These are phyloP conservation scores for Drosophila saltans DNA, from an alignment of 1,140 invertebrate genomes.

Conservation along the genomic window DNA sequence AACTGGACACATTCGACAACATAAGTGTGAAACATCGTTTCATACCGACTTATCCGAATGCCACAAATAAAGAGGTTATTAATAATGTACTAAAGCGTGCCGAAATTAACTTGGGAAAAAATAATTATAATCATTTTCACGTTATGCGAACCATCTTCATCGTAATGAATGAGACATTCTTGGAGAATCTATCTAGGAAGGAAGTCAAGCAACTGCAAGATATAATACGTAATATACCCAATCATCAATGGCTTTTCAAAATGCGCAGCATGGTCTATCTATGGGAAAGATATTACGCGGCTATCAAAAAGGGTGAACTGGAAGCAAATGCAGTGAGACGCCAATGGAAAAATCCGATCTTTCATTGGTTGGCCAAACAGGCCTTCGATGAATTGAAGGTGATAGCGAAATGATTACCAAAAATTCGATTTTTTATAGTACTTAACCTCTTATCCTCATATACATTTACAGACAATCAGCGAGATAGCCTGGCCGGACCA, in stretches of 20 bases:
- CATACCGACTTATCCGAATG: not conserved
- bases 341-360: conserved; percentile 47
- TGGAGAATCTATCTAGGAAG: conserved; percentile 27
- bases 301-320: not conserved
- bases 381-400: conserved; percentile 63
- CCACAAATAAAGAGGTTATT: not conserved
- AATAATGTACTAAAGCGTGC: conserved; percentile 23
- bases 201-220: conserved; percentile 38
- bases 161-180: conserved; percentile 51
- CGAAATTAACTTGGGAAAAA: conserved; percentile 17
- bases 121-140: conserved; percentile 5
- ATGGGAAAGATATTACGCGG: conserved; percentile 39
- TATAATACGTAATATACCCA: conserved; percentile 49
- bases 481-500: conserved; percentile 43
- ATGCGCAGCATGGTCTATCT: conserved; percentile 55
- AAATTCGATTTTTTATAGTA: conserved; percentile 50
- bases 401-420: not conserved
- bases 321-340: not conserved
- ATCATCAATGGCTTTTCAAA: conserved; percentile 58
- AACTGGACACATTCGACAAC: conserved; percentile 27
- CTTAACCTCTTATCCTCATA: not conserved
- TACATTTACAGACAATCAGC: conserved; percentile 53
- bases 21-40: conserved; percentile 38
- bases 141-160: conserved; percentile 33
- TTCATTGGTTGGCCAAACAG: conserved; percentile 68